Percentiles rank a stretch among this genome's conserved stretches.
phyloP scores from a whole-genome alignment of 35 echinoderm and acorn worm genomes.

The Diadema setosum region DNA sequence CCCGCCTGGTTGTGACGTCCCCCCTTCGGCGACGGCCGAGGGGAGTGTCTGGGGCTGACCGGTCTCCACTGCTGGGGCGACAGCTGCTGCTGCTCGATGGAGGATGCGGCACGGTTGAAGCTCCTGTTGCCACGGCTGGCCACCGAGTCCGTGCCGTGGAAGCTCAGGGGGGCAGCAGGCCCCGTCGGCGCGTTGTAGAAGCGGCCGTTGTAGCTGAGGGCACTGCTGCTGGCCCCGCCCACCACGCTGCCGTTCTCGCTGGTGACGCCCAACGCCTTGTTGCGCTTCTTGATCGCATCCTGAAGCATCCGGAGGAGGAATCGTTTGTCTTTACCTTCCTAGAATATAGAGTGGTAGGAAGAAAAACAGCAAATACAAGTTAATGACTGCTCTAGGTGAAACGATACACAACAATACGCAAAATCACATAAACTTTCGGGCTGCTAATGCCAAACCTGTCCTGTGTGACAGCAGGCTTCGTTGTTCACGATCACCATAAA shows the following conservation, averaged over 20 bases:
- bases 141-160: not conserved
- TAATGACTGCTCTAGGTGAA: too few relatives aligned
- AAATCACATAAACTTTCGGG: too few relatives aligned
- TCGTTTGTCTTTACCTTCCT: constrained; percentile 81
- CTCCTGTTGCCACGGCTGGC: not conserved
- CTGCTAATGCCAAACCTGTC: too few relatives aligned
- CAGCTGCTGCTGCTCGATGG: not conserved
- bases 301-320: constrained; percentile 75
- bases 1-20: not conserved
- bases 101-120: not conserved
- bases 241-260: not conserved
- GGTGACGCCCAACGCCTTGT: not conserved
- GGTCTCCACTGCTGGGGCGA: not conserved
- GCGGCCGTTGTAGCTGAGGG: not conserved
- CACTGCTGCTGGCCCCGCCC: not conserved
- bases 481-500: too few relatives aligned
- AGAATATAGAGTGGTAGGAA: not conserved
- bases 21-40: not conserved
- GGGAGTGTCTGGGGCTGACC: not conserved
- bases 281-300: constrained; percentile 26
- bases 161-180: not conserved
- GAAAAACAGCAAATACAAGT: too few relatives aligned
- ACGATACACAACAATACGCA: too few relatives aligned
- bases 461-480: too few relatives aligned
- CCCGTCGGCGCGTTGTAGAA: not conserved